phyloP scores from a whole-genome alignment of 1,140 invertebrate genomes.

The Yoshiicerus persimilis region DNA sequence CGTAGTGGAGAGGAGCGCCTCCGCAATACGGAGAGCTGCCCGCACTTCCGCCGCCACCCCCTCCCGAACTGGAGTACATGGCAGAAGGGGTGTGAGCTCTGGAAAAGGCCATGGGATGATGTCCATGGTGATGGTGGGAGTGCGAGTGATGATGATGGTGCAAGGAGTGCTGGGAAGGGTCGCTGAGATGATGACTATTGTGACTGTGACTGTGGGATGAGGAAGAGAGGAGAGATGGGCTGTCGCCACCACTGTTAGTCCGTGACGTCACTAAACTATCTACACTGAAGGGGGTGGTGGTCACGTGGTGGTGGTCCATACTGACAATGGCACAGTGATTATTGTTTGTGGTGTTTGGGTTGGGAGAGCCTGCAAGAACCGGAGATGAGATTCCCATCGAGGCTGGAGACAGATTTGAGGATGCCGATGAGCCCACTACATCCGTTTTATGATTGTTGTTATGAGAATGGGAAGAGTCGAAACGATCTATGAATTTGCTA shows the following conservation, averaged over 20 bases:
- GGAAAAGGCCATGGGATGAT: conserved; percentile 30
- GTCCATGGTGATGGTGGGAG: conserved; percentile 8
- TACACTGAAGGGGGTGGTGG: conserved; percentile 46
- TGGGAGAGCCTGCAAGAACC: conserved; percentile 21
- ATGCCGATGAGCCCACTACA: conserved; percentile 31
- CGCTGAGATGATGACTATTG: background rate
- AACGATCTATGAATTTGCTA: conserved; percentile 12
- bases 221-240: conserved; percentile 16
- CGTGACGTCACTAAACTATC: conserved; percentile 47
- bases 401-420: conserved; percentile 30
- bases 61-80: background rate
- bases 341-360: background rate
- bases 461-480: background rate
- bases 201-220: conserved; percentile 15
- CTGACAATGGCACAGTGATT: conserved; percentile 30
- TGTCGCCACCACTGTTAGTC: conserved; percentile 27
- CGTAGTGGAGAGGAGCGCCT: conserved; percentile 26
- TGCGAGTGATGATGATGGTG: conserved; percentile 31
- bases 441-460: conserved; percentile 31
- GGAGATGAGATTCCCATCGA: conserved; percentile 33
- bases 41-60: background rate
- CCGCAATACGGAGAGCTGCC: background rate
- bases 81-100: background rate
- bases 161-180: conserved; percentile 15
- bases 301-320: conserved; percentile 43